These are phyloP conservation scores for Eupithecia subfuscata DNA, from an alignment of 2,888 invertebrate genomes.

Conservation along the genomic window DNA sequence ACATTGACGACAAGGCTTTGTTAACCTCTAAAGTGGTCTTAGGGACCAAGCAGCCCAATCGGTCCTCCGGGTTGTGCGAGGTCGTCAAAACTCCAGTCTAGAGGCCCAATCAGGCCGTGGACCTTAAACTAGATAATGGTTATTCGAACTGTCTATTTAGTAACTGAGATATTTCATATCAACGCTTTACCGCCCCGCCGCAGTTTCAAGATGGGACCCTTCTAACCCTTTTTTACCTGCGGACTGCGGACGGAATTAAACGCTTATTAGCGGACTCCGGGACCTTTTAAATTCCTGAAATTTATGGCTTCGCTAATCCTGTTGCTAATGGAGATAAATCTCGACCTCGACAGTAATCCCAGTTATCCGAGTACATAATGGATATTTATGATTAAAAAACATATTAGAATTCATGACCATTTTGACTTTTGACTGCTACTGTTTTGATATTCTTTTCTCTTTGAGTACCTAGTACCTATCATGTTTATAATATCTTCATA, in stretches of 20 bases:
- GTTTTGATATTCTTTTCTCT: not conserved
- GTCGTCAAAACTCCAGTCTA: too few relatives aligned
- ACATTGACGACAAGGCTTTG: not conserved
- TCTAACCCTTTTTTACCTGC: conserved; percentile 58
- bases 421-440: not conserved
- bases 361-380: conserved; percentile 28
- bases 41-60: not conserved
- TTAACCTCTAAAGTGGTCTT: not conserved
- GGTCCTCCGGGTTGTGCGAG: not conserved
- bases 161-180: not conserved
- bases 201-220: conserved; percentile 3
- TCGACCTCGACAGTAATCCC: conserved; percentile 33
- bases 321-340: conserved; percentile 57
- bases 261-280: conserved; percentile 54
- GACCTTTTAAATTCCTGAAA: conserved; percentile 61
- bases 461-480: too few relatives aligned
- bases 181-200: not conserved
- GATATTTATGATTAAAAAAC: conserved; percentile 16
- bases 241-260: conserved; percentile 54
- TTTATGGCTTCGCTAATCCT: conserved; percentile 60
- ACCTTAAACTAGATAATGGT: not conserved
- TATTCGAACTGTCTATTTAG: not conserved
- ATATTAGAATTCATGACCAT: not conserved
- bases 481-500: not conserved
- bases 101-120: not conserved